Percentiles rank a stretch among this genome's conserved stretches.
These are phyloP conservation scores for Odontomachus brunneus DNA, from an alignment of 1,140 invertebrate species.

Conservation along the genomic window DNA sequence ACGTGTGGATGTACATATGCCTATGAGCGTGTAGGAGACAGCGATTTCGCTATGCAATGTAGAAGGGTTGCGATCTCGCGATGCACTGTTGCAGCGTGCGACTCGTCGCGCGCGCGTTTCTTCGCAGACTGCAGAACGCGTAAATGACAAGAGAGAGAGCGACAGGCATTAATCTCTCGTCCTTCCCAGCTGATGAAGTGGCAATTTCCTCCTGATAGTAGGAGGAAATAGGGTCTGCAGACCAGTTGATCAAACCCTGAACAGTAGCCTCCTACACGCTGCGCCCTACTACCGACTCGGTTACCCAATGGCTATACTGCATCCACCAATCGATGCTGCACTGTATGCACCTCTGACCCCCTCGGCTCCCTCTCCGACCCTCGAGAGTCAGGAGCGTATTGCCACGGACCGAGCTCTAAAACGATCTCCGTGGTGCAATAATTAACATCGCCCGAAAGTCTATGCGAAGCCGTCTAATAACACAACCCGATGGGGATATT, in stretches of 20 bases:
- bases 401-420: conserved; percentile 36
- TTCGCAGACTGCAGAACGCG: conserved; percentile 53
- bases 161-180: conserved; percentile 76
- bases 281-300: conserved; percentile 62
- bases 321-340: conserved; percentile 71
- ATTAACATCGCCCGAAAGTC: conserved; percentile 45
- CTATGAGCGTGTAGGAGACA: too few relatives aligned
- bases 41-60: neutral
- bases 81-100: too few relatives aligned
- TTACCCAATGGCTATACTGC: conserved; percentile 74
- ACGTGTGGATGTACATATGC: neutral
- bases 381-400: conserved; percentile 52
- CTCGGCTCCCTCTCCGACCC: neutral
- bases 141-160: conserved; percentile 72
- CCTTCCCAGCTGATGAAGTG: conserved; percentile 75
- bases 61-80: neutral
- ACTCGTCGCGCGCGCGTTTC: conserved; percentile 35
- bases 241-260: conserved; percentile 75
- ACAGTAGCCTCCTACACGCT: conserved; percentile 69
- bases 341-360: conserved; percentile 63
- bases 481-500: neutral
- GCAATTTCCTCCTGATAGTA: conserved; percentile 77
- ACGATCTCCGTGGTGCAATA: conserved; percentile 45
- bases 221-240: conserved; percentile 76
- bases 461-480: conserved; percentile 23